Conservation (phyloP, 2,888 invertebrate genomes). For the Galeopsomyia nigrocyanea region DNA sequence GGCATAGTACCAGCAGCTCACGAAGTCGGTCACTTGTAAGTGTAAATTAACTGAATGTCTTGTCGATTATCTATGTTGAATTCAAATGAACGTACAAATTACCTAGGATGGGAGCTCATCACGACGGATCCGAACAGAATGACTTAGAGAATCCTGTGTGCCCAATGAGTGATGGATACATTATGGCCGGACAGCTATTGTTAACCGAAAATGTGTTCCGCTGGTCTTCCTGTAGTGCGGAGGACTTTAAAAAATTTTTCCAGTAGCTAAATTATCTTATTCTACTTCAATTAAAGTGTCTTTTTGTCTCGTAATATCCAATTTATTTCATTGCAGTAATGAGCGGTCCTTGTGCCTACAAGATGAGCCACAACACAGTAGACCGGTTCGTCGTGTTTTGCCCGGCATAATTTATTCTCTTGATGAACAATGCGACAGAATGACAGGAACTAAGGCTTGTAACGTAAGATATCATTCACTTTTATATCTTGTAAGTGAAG, state of each 20-base stretch:
- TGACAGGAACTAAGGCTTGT: slow-evolving; percentile 83
- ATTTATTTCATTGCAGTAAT: slow-evolving; percentile 45
- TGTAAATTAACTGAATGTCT: slow-evolving; percentile 11
- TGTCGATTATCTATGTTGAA: no score
- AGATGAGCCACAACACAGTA: slow-evolving; percentile 88
- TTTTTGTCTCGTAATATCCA: neutral
- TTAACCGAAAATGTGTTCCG: slow-evolving; percentile 55
- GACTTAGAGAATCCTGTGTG: slow-evolving; percentile 23
- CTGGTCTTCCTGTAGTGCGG: slow-evolving; percentile 58
- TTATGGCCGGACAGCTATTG: slow-evolving; percentile 55
- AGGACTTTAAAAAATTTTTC: slow-evolving; percentile 54
- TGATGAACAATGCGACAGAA: slow-evolving; percentile 90
- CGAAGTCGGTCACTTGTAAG: slow-evolving; percentile 63
- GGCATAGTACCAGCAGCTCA: slow-evolving; percentile 61
- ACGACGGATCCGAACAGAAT: slow-evolving; percentile 53
- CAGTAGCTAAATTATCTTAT: slow-evolving; percentile 49
- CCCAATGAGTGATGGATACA: slow-evolving; percentile 51
- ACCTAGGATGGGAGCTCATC: slow-evolving; percentile 58
- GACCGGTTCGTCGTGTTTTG: slow-evolving; percentile 83
- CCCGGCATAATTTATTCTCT: slow-evolving; percentile 87
- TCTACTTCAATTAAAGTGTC: neutral
- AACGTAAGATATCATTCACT: slow-evolving; percentile 68
- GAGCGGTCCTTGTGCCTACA: slow-evolving; percentile 82
- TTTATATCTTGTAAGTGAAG: neutral
- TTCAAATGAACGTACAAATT: neutral